phyloP scores from a whole-genome alignment of 2,888 invertebrate genomes.

The Trichacis sp. region DNA sequence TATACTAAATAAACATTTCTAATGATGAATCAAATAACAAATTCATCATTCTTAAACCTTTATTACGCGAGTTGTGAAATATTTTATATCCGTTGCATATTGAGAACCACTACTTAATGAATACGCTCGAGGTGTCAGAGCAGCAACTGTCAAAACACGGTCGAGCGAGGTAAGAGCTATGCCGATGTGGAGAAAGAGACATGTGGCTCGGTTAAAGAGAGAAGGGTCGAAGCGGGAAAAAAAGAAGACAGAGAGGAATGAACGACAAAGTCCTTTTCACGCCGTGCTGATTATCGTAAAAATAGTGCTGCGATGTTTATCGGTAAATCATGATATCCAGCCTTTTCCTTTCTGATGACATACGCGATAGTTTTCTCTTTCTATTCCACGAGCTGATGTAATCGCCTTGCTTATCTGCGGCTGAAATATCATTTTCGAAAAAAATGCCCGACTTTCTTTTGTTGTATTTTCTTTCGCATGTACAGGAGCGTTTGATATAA shows the following conservation, averaged over 20 bases:
- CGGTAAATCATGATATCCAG: slow-evolving; percentile 57
- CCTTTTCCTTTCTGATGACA: slow-evolving; percentile 34
- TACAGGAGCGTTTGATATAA: no score
- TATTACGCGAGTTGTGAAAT: no score
- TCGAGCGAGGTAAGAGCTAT: slow-evolving; percentile 44
- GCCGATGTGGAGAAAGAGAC: slow-evolving; percentile 17
- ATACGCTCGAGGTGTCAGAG: slow-evolving; percentile 68
- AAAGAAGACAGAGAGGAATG: slow-evolving; percentile 33
- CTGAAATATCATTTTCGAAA: neutral
- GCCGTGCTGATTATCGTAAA: slow-evolving; percentile 52
- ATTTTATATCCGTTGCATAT: slow-evolving; percentile 13
- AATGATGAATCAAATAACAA: no score
- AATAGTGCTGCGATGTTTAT: slow-evolving; percentile 57
- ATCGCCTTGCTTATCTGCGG: slow-evolving; percentile 25
- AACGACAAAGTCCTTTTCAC: slow-evolving; percentile 53
- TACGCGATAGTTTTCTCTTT: slow-evolving; percentile 24
- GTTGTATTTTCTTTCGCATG: neutral
- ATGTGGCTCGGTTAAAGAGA: slow-evolving; percentile 43
- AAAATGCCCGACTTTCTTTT: neutral
- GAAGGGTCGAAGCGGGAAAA: slow-evolving; percentile 34
- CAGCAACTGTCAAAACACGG: slow-evolving; percentile 69
- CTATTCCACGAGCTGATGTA: slow-evolving; percentile 1
- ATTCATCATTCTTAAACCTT: no score
- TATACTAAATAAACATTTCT: no score
- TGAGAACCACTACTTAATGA: slow-evolving; percentile 68